These are phyloP conservation scores for Aphaenogaster floridana DNA, from an alignment of 1,140 invertebrate species.

Conservation along the genomic window DNA sequence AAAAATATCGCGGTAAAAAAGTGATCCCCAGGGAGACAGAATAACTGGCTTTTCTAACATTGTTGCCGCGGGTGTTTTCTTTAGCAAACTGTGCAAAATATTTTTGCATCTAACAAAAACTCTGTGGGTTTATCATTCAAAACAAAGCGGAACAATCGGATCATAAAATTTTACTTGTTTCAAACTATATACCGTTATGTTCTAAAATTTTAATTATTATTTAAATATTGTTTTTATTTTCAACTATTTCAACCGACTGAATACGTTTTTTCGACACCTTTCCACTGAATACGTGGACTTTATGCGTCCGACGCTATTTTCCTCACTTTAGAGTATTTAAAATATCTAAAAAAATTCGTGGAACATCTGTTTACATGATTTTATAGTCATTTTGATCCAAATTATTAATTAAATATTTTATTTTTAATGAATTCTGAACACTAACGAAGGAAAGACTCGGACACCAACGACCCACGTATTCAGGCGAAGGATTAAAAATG, in stretches of 20 bases:
- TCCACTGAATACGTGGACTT: too few species aligned
- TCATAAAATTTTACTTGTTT: not conserved
- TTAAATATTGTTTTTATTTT: not conserved
- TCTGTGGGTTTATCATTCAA: not conserved
- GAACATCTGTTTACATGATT: too few species aligned
- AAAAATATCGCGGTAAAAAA: constrained; percentile 58
- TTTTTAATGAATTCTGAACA: too few species aligned
- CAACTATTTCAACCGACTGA: not conserved
- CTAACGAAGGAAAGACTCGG: too few species aligned
- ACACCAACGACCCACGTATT: too few species aligned
- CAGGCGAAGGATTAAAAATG: not conserved
- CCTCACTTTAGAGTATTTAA: too few species aligned
- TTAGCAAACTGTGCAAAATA: not conserved
- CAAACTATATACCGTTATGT: not conserved
- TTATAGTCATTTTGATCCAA: too few species aligned
- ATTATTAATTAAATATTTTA: too few species aligned
- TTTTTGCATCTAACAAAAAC: not conserved
- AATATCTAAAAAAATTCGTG: too few species aligned
- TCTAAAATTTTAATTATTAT: not conserved
- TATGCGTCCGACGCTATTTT: too few species aligned
- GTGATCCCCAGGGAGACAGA: not conserved
- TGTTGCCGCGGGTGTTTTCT: not conserved
- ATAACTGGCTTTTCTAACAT: constrained; percentile 8
- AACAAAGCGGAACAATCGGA: not conserved
- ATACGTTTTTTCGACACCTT: too few species aligned